Base-by-base conservation (phyloP, 2,888 invertebrate genomes). In the Caenorhabditis wallacei region DNA sequence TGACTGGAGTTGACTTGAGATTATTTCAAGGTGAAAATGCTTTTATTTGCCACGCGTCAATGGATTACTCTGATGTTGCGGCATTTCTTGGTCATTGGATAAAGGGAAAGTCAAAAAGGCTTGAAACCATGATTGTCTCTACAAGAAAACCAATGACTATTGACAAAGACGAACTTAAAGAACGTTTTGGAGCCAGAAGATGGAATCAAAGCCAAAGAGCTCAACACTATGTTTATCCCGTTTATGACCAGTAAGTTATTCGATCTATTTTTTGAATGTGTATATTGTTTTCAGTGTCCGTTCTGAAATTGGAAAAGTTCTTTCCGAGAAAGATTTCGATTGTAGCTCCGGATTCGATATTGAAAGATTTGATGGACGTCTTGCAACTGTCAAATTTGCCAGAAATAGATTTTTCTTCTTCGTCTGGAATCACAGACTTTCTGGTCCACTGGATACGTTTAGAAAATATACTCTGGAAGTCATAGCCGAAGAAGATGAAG, bases 361-460 rank as follows among this genome's bases (percentile, higher is more conserved):
- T 8, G 20, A 13, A 18, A 10, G 64, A 4, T 1, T 7, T 10
- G 53, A 51, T 18, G 64, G 64, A 13, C 11, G 3, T 5, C 24
- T 64, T 5, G 64, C 64, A 8, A 64, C 64, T 10, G 16, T 64
- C 48, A 48, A 51, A 51, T 48, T 64, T 11, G 5, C 48, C 4
- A 24, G 10, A 5, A 64, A 64, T 20, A 30, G 46, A 10, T 64
- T 64, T n/a, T 20, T 64, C 30, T 64, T 64, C 48, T 64, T 64
- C 13, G 64, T 64, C 5, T 64, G 64, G 64, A 8, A 30, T 20
- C 11, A 64, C 7, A 10, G 30, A 11, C 46, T 64, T 10, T 20
- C 64, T 26, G 26, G n/a, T n/a, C 10, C 10, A 10, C 2, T 40
- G 13, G 13, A 40, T 5, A 8, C 3, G 30, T 30, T 3, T 30